A percentile compares a stretch with the other conserved stretches of the same genome.
phyloP scores from a whole-genome alignment of 2,888 invertebrate genomes.

The Melipona bicolor region DNA sequence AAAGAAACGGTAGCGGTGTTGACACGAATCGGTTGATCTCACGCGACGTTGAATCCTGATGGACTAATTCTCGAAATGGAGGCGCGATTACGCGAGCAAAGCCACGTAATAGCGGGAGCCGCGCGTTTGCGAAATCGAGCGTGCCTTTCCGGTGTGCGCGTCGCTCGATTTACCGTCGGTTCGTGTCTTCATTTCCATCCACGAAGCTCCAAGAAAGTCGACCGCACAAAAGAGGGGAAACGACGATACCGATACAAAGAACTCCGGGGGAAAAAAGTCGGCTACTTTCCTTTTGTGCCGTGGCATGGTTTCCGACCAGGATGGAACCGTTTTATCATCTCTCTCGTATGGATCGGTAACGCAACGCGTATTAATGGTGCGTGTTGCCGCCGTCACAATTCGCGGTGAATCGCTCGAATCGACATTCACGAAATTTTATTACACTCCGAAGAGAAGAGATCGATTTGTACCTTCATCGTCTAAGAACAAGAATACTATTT shows the following conservation, averaged over 20 bases:
- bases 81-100: conserved; percentile 62
- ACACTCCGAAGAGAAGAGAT: too few species aligned
- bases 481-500: too few species aligned
- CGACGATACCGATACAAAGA: conserved; percentile 22
- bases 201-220: conserved; percentile 6
- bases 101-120: conserved; percentile 55
- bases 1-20: conserved; percentile 27
- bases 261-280: neutral
- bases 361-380: neutral
- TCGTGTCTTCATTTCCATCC: conserved; percentile 54
- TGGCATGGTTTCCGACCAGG: neutral
- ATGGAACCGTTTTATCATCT: neutral
- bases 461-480: too few species aligned
- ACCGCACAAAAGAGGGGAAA: conserved; percentile 20
- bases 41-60: conserved; percentile 67
- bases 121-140: conserved; percentile 64
- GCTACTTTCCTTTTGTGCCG: conserved; percentile 1
- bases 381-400: neutral
- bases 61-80: conserved; percentile 66
- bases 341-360: neutral
- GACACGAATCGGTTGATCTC: conserved; percentile 56
- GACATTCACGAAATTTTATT: neutral
- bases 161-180: conserved; percentile 51
- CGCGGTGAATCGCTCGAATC: neutral
- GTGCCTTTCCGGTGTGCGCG: conserved; percentile 41